Conservation (phyloP, 64 coral and sea anemone genomes). For the Trachythela sp. region DNA sequence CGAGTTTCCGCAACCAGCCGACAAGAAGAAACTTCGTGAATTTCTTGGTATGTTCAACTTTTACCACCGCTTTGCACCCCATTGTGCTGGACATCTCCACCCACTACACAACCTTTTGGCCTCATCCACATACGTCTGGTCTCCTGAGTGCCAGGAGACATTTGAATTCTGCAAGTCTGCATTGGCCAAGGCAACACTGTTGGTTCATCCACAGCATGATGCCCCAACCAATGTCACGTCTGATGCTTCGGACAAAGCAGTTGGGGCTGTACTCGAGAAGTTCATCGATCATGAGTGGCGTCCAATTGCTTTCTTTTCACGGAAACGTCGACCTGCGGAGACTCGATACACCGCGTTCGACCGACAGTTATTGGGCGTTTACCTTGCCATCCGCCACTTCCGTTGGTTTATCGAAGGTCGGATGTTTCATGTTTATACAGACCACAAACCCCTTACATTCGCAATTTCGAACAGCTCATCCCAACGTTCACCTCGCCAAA, state of each 20-base stretch:
- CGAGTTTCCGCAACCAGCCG: background rate
- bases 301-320: conserved; percentile 25
- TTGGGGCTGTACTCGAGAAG: conserved; percentile 8
- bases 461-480: conserved; percentile 27
- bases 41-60: conserved; percentile 24
- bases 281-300: conserved; percentile 1
- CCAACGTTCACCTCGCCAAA: conserved; percentile 32
- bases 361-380: background rate
- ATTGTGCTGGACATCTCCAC: background rate
- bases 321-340: background rate
- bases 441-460: conserved; percentile 46
- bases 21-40: background rate
- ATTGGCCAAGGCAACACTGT: background rate
- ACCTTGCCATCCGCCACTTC: background rate
- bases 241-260: conserved; percentile 11
- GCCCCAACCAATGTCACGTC: conserved; percentile 11
- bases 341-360: conserved; percentile 7
- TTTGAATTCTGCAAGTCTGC: conserved; percentile 16
- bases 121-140: background rate
- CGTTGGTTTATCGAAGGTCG: background rate
- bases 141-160: background rate
- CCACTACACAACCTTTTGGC: background rate
- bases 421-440: background rate
- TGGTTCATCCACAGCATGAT: background rate
- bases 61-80: no score